phyloP scores from a whole-genome alignment of 2,888 invertebrate species.

The Alloscopus bannaensis region DNA sequence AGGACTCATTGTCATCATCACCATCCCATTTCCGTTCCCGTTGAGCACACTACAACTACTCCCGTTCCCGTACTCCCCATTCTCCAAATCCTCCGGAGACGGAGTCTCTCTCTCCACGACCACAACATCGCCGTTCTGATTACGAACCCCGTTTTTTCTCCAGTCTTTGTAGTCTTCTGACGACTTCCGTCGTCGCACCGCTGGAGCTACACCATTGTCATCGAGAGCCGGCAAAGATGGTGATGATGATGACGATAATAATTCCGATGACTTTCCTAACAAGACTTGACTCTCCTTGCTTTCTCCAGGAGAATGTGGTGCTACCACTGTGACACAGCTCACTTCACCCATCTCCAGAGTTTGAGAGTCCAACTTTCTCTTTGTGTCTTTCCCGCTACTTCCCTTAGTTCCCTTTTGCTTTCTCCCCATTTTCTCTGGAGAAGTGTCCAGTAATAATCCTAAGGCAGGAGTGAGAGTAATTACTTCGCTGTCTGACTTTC shows the following conservation, averaged over 20 bases:
- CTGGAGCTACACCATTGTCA: neutral
- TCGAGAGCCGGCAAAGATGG: neutral
- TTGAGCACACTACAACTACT: constrained; percentile 1
- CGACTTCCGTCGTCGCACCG: constrained; percentile 7
- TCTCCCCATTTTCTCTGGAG: neutral
- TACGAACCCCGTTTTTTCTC: constrained; percentile 11
- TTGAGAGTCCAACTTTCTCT: constrained; percentile 30
- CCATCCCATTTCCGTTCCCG: neutral
- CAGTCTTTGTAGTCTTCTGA: constrained; percentile 42
- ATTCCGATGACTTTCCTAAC: constrained; percentile 21
- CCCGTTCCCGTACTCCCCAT: no score
- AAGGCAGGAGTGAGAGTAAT: neutral
- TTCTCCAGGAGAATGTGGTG: constrained; percentile 3
- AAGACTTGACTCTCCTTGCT: constrained; percentile 2
- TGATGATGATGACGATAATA: neutral
- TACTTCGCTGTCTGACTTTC: neutral
- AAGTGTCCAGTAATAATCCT: neutral
- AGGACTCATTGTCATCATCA: neutral
- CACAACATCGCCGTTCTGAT: neutral
- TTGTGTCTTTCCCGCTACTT: constrained; percentile 18
- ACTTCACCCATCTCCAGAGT: constrained; percentile 31
- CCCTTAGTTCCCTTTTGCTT: neutral
- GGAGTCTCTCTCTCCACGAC: neutral
- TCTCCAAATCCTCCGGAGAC: no score
- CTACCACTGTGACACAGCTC: neutral